Evolutionary conservation across 2,888 invertebrate genomes (phyloP), one percentile per base, ranked within the genome.

Genomic region (Pseudococcus viburni): DNA sequence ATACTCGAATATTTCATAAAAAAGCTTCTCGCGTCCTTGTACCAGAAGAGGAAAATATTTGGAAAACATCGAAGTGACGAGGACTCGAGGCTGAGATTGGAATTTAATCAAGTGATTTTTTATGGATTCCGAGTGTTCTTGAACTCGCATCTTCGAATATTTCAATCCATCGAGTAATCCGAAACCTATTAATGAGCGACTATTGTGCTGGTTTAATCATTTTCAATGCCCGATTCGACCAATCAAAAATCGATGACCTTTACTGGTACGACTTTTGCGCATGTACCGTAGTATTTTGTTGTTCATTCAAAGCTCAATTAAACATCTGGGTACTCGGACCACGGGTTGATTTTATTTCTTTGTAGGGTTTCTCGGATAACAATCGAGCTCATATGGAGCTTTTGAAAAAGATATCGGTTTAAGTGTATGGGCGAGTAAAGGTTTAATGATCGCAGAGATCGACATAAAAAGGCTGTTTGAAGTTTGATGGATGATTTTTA

Each of bases 181-280:
- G 77, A 39, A 42, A 26, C 77, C 42, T 55, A 15, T 15, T 11
- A 51, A 51, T 15, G 15, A 15, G 48, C 12, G 0, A 51, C 48
- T 0, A 51, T 12, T 51, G 11, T 15, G 12, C 42, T 5, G 3
- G 9, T 42, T 42, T 42, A 42, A 42, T 42, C 42, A 15, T 15
- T n/a, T 55, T 55, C 55, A 55, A 55, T 55, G 55, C 5, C 77
- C 33, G 42, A 39, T n/a, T 77, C 42, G 42, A n/a, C 42, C 77
- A 77, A 77, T 77, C 77, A 77, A 77, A 77, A 77, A 77, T 77
- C 77, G 77, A 77, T 77, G 77, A 77, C 77, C 77, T 77, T 77
- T 42, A 39, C 39, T 42, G 5, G 26, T 17, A 68, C 15, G 8
- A 3, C 77, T n/a, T 77, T 39, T 77, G 77, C 77, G 77, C 77